Conservation (phyloP, 2,797 vertebrate genomes). For the Anolis apletophallus region DNA sequence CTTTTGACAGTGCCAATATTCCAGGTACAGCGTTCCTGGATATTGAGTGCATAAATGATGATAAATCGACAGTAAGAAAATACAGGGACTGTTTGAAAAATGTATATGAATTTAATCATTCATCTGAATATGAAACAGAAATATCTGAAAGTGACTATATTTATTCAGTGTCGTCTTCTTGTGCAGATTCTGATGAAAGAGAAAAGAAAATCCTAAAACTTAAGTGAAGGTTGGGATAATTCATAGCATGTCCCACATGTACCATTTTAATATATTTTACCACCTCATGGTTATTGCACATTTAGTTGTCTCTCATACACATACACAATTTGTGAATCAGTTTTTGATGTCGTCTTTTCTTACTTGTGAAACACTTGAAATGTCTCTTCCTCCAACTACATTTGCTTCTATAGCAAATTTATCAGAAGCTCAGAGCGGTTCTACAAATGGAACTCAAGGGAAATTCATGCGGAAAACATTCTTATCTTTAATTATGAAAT, state of each 20-base stretch:
- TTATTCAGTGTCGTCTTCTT: not conserved
- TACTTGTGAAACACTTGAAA: not conserved
- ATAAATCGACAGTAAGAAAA: constrained; percentile 18
- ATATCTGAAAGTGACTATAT: not conserved
- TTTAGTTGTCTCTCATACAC: not conserved
- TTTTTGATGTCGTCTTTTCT: not conserved
- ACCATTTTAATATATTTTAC: not conserved
- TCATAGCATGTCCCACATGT: not conserved
- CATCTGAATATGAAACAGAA: constrained; percentile 34
- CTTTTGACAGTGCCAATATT: constrained; percentile 29
- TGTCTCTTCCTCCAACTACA: not conserved
- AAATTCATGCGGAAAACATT: not conserved
- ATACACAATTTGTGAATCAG: not conserved
- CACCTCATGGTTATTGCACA: not conserved
- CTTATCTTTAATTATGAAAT: not conserved
- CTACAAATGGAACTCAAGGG: not conserved
- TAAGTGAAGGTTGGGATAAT: not conserved
- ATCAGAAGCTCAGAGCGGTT: not conserved
- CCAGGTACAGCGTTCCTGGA: constrained; percentile 47
- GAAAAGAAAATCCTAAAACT: constrained; percentile 6
- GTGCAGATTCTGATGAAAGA: constrained; percentile 2
- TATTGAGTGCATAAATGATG: constrained; percentile 38
- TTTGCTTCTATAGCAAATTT: not conserved
- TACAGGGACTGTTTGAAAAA: not conserved
- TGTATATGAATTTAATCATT: not conserved